These are phyloP conservation scores for Lottia gigantea DNA, from an alignment of 2,888 invertebrate genomes.

Conservation along the genomic window DNA sequence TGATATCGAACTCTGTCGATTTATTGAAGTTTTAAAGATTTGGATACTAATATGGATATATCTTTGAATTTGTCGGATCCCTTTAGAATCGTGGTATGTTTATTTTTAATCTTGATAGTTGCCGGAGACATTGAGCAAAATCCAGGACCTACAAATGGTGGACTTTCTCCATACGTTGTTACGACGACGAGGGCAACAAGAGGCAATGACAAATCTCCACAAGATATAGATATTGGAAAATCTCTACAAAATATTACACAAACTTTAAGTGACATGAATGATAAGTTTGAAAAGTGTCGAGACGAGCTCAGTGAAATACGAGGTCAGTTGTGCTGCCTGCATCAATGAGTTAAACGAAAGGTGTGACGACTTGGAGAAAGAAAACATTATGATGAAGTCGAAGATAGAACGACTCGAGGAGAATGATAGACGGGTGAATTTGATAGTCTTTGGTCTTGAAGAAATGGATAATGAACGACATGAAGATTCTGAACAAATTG, in stretches of 20 bases:
- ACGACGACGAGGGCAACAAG: not conserved
- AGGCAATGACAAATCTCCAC: not conserved
- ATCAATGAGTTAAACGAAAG: not conserved
- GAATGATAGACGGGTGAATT: not conserved
- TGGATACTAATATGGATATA: too few relatives aligned
- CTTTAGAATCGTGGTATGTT: too few relatives aligned
- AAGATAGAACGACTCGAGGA: not conserved
- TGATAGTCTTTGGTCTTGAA: not conserved
- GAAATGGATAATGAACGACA: not conserved
- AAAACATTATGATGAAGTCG: not conserved
- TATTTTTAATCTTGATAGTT: too few relatives aligned
- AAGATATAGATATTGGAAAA: not conserved
- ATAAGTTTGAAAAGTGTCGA: not conserved
- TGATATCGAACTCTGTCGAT: too few relatives aligned
- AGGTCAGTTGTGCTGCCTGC: not conserved
- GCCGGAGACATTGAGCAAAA: too few relatives aligned
- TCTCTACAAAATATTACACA: slow-evolving; percentile 1
- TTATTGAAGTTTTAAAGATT: too few relatives aligned
- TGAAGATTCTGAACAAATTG: not conserved
- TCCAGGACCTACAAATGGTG: too few relatives aligned
- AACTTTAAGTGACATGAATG: not conserved
- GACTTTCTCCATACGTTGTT: not conserved
- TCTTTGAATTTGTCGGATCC: too few relatives aligned
- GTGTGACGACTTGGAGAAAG: not conserved
- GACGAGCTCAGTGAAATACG: not conserved